A percentile compares a stretch with the other conserved stretches of the same genome.
These are phyloP conservation scores for Selene dorsalis DNA, from an alignment of 2,797 vertebrate species.

Conservation along the genomic window DNA sequence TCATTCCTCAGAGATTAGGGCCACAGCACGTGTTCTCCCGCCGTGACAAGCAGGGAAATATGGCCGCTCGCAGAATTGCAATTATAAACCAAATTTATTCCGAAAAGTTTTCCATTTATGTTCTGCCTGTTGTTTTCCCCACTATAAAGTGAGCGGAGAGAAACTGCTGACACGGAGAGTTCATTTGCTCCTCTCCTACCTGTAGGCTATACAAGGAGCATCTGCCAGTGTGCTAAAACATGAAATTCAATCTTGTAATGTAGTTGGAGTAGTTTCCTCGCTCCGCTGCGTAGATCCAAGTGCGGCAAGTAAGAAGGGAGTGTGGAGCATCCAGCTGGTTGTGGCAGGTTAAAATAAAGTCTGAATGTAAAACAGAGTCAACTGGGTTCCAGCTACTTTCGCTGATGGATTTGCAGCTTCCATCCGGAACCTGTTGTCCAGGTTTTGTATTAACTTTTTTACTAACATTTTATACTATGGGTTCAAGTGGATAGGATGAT, in stretches of 20 bases:
- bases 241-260: conserved; percentile 61
- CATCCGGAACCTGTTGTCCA: conserved; percentile 54
- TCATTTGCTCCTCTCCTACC: conserved; percentile 49
- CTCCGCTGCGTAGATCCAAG: conserved; percentile 43
- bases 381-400: conserved; percentile 57
- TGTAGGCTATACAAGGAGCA: conserved; percentile 60
- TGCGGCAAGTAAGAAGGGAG: conserved; percentile 19
- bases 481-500: conserved; percentile 50
- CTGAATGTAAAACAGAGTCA: conserved; percentile 53
- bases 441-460: conserved; percentile 49
- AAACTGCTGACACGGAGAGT: conserved; percentile 46
- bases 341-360: conserved; percentile 42
- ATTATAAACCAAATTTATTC: conserved; percentile 42
- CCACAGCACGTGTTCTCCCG: conserved; percentile 10
- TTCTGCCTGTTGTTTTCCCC: conserved; percentile 14
- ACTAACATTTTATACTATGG: conserved; percentile 53
- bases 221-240: conserved; percentile 60
- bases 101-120: conserved; percentile 47
- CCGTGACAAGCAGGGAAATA: conserved; percentile 9
- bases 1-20: conserved; percentile 23
- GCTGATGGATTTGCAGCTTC: conserved; percentile 44
- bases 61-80: conserved; percentile 33
- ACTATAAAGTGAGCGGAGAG: conserved; percentile 26
- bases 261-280: conserved; percentile 47
- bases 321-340: conserved; percentile 14